A percentile compares a stretch with the other conserved stretches of the same genome.
These are phyloP conservation scores for Glandiceps talaboti DNA, from an alignment of 53 echinoderm and acorn worm genomes.

Conservation along the genomic window DNA sequence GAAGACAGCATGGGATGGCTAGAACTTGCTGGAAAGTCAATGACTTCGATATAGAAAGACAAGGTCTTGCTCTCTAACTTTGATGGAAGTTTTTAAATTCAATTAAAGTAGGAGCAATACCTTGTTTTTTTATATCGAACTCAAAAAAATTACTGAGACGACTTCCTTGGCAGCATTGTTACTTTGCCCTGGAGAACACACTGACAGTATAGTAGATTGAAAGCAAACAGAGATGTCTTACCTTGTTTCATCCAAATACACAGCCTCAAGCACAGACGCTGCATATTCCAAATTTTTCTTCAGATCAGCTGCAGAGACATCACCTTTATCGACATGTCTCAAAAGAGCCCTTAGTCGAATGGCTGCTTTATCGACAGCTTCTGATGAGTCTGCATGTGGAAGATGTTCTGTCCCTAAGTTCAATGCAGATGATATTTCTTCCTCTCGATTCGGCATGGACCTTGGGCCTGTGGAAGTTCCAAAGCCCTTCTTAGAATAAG, in stretches of 20 bases:
- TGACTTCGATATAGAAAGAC: too few relatives aligned
- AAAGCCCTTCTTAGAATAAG: not conserved
- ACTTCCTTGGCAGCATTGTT: too few relatives aligned
- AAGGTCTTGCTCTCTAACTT: too few relatives aligned
- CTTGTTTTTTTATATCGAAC: too few relatives aligned
- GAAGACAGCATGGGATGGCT: too few relatives aligned
- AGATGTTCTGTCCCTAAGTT: not conserved
- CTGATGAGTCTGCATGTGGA: not conserved
- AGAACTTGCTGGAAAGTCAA: too few relatives aligned
- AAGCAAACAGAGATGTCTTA: not conserved
- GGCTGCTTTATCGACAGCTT: constrained; percentile 31
- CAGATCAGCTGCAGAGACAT: constrained; percentile 49
- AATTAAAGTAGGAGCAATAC: too few relatives aligned
- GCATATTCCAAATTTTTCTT: constrained; percentile 86
- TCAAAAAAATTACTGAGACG: too few relatives aligned
- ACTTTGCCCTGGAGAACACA: too few relatives aligned
- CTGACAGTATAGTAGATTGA: too few relatives aligned
- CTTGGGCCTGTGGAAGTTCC: not conserved
- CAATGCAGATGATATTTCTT: not conserved
- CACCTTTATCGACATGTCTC: constrained; percentile 67
- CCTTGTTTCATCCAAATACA: constrained; percentile 42
- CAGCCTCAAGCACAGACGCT: constrained; percentile 66
- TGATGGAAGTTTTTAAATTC: too few relatives aligned
- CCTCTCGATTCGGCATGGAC: not conserved
- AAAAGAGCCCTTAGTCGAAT: constrained; percentile 73